A percentile compares a stretch with the other conserved stretches of the same genome.
Conservation (phyloP, 23 tunicate species). For the Clavelina lepadiformis region DNA sequence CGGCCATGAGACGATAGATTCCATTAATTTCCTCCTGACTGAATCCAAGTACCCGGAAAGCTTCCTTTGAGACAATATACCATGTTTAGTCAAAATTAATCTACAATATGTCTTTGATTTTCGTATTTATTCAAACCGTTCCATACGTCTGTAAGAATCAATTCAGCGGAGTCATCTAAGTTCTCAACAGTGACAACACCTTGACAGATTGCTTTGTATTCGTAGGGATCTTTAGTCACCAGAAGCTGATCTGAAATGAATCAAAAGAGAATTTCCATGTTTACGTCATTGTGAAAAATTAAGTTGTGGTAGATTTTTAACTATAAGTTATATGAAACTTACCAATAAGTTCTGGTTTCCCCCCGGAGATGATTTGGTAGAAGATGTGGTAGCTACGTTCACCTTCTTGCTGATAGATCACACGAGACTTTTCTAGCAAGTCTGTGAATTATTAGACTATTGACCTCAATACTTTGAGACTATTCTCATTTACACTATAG, state of each 20-base stretch:
- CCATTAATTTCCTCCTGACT: constrained; percentile 39
- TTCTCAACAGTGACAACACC: constrained; percentile 87
- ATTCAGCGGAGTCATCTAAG: constrained; percentile 83
- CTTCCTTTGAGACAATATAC: constrained; percentile 73
- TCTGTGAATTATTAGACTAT: constrained; percentile 19
- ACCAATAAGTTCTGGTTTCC: constrained; percentile 91
- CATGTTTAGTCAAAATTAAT: too few relatives aligned
- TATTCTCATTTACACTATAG: too few relatives aligned
- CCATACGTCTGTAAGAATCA: constrained; percentile 84
- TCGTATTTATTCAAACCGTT: too few relatives aligned
- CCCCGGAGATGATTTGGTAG: constrained; percentile 85
- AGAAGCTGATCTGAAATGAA: constrained; percentile 67
- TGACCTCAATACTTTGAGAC: too few relatives aligned
- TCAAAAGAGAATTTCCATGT: background rate
- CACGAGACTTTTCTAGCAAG: constrained; percentile 91
- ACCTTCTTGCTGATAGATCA: constrained; percentile 83
- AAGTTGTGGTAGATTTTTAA: background rate
- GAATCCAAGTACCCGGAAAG: constrained; percentile 87
- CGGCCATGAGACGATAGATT: constrained; percentile 54
- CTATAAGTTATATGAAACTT: background rate
- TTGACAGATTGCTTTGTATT: constrained; percentile 74
- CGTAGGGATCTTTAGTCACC: constrained; percentile 91
- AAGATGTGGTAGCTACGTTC: constrained; percentile 89
- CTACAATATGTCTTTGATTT: too few relatives aligned
- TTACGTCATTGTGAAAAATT: background rate